Percentiles rank a stretch among this genome's conserved stretches.
phyloP scores from a whole-genome alignment of 2,888 invertebrate species.

The Tubulanus polymorphus region DNA sequence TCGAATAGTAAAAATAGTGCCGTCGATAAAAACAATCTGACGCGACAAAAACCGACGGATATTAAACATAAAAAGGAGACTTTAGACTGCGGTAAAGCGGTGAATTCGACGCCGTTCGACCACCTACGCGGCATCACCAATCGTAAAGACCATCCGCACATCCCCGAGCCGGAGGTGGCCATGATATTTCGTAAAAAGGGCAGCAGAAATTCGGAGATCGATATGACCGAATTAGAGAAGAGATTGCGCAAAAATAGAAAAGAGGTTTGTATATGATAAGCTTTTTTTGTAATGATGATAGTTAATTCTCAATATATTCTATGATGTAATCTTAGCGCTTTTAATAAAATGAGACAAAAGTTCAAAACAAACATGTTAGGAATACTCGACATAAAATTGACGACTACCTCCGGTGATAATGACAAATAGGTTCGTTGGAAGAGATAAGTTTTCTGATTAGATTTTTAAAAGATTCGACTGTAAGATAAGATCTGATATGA shows the following conservation, averaged over 20 bases:
- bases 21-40: too few species aligned
- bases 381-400: too few species aligned
- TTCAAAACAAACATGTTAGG: too few species aligned
- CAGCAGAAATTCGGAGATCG: slow-evolving; percentile 36
- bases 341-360: too few species aligned
- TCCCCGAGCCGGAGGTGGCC: slow-evolving; percentile 69
- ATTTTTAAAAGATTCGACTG: too few species aligned
- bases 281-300: neutral
- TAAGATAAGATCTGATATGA: too few species aligned
- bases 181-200: slow-evolving; percentile 47
- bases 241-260: slow-evolving; percentile 40
- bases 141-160: slow-evolving; percentile 74
- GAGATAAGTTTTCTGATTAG: too few species aligned
- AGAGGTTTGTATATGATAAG: slow-evolving; percentile 30
- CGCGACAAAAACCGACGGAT: slow-evolving; percentile 8
- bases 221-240: slow-evolving; percentile 45
- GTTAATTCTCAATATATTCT: too few species aligned
- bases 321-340: too few species aligned
- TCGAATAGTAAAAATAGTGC: too few species aligned
- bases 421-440: too few species aligned
- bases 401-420: too few species aligned
- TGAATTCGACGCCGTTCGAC: slow-evolving; percentile 85
- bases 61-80: slow-evolving; percentile 13
- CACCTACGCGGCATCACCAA: slow-evolving; percentile 81
- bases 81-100: slow-evolving; percentile 68